Evolutionary conservation across 2,888 invertebrate species (phyloP), one percentile per base, ranked within the genome.

Genomic region (Eumerus sabulonum): DNA sequence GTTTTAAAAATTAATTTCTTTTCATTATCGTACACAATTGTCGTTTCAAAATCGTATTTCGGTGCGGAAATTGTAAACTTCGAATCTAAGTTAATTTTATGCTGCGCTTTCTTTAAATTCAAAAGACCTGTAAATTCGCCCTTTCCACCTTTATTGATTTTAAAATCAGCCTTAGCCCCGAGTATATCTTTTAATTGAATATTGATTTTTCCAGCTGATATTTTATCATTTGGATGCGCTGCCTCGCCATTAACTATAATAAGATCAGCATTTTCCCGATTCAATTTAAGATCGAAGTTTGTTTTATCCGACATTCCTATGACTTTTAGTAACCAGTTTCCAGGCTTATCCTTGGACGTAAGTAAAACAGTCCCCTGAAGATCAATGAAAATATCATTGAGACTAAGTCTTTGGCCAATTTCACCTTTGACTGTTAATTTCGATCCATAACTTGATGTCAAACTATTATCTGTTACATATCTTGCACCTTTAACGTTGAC

Each of bases 1-100:
- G 95, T 94, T 36, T 91, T 91, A 42, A 95, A 83, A 70, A 91
- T 91, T 2, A 95, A 83, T 83, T 93, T 93, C 83, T 94, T 93
- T 47, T 89, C 91, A 47, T 93, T 92, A 86, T 95, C 92, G 35
- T 94, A 92, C 83, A 90, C 92, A 2, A 96, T 59, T 50, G 92
- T 93, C 0, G 93, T 84, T 51, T 92, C 92, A 0, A 92, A 90
- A 76, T 92, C 91, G 86, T 91, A 93, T 1, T 90, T 90, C 0
- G 92, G 92, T 0, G 92, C 90, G 57, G 91, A 91, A 0, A 93
- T 86, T 0, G 91, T 88, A 84, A 95, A 91, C 57, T 92, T 92
- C 0, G 92, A 90, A 47, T 92, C 92, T 3, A 90, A 87, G 84
- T 92, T 93, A 35, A 93, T 84, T 85, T 92, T 92, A 57, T 92